A percentile compares a stretch with the other conserved stretches of the same genome.
phyloP scores from a whole-genome alignment of 2,113 vertebrate species.

The cat (Felis catus) region F.catus_Fca126_mat1.0 CM031426.1:55724001-55724500 shows the following conservation, averaged over 20 bases:
- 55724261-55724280: neutral
- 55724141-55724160: neutral
- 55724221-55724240: neutral
- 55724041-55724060: neutral
- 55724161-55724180: neutral
- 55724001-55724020: neutral
- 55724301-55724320: neutral
- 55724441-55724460: neutral
- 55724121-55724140: neutral
- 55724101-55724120: neutral
- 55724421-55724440: neutral
- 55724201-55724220: neutral
- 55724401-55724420: rapidly evolving
- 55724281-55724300: neutral
- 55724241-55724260: neutral
- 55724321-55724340: neutral
- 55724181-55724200: neutral
- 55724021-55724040: neutral
- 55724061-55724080: neutral
- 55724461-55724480: slow-evolving; percentile 36
- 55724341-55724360: neutral
- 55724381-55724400: neutral
- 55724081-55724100: neutral
- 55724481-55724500: neutral
- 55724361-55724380: slow-evolving; percentile 2